These are phyloP conservation scores for Hystrix brachyura DNA, from an alignment of 2,113 vertebrate genomes.

Conservation along the genomic window DNA sequence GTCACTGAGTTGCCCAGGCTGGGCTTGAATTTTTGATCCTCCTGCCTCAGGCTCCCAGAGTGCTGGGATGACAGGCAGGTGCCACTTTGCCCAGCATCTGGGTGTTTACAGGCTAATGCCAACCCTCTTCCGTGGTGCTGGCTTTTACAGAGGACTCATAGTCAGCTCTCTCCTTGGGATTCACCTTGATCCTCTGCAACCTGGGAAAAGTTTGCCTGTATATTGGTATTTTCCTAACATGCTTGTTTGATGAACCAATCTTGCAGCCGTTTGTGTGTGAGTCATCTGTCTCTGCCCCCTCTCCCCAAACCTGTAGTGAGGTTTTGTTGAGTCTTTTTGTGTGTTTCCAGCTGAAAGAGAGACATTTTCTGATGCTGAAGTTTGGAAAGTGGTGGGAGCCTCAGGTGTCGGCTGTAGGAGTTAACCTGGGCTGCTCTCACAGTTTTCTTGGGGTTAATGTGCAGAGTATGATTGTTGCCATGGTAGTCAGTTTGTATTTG, in stretches of 20 bases:
- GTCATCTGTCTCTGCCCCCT: background rate
- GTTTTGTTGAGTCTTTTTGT: background rate
- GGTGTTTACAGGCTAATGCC: background rate
- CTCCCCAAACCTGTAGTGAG: slow-evolving; percentile 3
- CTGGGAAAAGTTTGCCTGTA: background rate
- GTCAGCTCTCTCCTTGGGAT: background rate
- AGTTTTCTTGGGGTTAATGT: background rate
- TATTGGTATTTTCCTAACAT: slow-evolving; percentile 32
- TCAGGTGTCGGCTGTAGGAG: background rate
- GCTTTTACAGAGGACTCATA: background rate
- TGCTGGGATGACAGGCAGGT: background rate
- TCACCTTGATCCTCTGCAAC: background rate
- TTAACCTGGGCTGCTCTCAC: background rate
- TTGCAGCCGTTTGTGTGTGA: background rate
- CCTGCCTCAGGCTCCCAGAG: background rate
- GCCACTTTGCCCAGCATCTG: background rate
- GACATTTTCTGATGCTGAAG: background rate
- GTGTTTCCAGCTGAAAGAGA: background rate
- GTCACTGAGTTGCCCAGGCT: background rate
- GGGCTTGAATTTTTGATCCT: background rate
- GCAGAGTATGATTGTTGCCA: background rate
- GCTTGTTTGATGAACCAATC: background rate
- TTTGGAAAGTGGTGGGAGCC: background rate
- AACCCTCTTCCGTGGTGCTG: background rate
- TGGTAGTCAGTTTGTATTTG: background rate